These are phyloP conservation scores for Burhinus bistriatus DNA, from an alignment of 2,113 vertebrate genomes.

Conservation along the genomic window DNA sequence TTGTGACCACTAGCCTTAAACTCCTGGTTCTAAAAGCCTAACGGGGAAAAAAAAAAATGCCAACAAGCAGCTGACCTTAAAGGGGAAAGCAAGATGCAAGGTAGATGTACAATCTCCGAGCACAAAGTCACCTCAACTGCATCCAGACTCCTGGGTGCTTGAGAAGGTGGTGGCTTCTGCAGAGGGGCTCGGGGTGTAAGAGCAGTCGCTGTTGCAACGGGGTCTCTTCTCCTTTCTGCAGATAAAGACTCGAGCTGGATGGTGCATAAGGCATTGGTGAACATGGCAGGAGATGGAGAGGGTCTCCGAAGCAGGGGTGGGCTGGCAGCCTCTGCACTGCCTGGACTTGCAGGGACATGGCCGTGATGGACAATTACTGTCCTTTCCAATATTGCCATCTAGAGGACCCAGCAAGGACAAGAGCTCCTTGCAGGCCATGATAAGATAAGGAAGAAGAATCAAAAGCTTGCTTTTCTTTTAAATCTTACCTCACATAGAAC, in stretches of 20 bases:
- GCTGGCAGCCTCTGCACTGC: not conserved
- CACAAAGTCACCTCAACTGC: not conserved
- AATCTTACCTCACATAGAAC: not conserved
- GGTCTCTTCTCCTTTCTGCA: not conserved
- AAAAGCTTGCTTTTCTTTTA: not conserved
- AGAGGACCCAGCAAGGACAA: conserved; percentile 45
- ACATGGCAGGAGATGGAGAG: not conserved
- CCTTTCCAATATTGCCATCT: conserved; percentile 66
- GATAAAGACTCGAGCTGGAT: not conserved
- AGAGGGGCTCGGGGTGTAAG: not conserved
- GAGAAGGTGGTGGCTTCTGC: not conserved
- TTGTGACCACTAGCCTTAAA: not conserved
- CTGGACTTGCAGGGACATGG: fast-evolving
- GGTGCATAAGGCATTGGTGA: not conserved
- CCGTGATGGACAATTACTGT: not conserved
- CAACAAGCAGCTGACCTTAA: not conserved
- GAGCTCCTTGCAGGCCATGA: not conserved
- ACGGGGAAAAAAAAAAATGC: not conserved
- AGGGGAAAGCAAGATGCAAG: not conserved
- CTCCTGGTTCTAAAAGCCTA: not conserved
- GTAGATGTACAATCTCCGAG: not conserved
- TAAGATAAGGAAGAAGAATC: not conserved
- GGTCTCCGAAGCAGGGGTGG: not conserved
- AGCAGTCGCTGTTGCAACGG: fast-evolving
- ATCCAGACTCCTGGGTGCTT: not conserved